phyloP scores from a whole-genome alignment of 2,113 vertebrate species.

The Osmerus mordax region DNA sequence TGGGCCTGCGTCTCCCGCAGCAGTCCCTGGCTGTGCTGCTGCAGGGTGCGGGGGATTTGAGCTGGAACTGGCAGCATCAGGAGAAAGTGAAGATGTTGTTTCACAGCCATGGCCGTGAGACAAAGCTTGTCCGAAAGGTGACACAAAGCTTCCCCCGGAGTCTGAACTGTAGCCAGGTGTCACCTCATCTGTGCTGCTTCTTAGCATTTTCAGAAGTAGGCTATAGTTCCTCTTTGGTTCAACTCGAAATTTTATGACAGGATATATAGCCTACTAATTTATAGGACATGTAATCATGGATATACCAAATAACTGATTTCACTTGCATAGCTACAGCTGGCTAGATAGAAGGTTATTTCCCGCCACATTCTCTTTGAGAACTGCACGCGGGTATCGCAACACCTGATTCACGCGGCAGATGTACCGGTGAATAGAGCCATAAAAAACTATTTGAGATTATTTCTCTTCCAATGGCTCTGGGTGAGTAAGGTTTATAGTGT shows the following conservation, averaged over 20 bases:
- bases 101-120: constrained; percentile 1
- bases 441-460: too few relatives aligned
- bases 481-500: not conserved
- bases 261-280: not conserved
- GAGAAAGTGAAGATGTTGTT: constrained; percentile 31
- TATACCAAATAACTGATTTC: too few relatives aligned
- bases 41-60: not conserved
- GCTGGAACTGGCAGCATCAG: constrained; percentile 17
- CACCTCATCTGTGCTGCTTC: constrained; percentile 63
- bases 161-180: constrained; percentile 30
- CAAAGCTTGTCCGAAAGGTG: constrained; percentile 17
- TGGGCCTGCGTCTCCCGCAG: not conserved
- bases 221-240: not conserved
- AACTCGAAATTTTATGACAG: not conserved
- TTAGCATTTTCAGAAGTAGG: constrained; percentile 39
- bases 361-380: too few relatives aligned
- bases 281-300: too few relatives aligned
- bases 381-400: too few relatives aligned
- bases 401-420: too few relatives aligned
- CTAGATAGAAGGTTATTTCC: too few relatives aligned
- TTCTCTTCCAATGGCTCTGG: too few relatives aligned
- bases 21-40: not conserved
- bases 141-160: not conserved
- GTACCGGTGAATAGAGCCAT: too few relatives aligned
- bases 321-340: too few relatives aligned